Evolutionary conservation across 2,113 vertebrate genomes (phyloP).

Genomic region (Calypte anna): DNA sequence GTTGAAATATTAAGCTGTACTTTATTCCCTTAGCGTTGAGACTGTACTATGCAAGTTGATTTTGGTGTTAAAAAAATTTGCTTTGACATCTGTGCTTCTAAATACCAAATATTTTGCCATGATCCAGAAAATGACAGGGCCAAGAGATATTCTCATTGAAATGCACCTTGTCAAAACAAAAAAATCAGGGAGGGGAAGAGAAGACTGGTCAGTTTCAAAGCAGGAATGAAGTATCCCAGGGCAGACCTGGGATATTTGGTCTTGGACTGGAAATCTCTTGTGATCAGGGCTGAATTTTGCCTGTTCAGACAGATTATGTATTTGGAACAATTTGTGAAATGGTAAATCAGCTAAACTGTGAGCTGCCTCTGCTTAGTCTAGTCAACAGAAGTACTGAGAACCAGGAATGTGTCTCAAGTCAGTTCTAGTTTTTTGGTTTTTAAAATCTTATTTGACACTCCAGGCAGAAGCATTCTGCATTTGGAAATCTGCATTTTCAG

Average conservation of each 20-base stretch:
- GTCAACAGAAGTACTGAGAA: background rate
- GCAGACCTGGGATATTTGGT: background rate
- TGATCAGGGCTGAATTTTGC: background rate
- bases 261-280: background rate
- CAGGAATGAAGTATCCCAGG: background rate
- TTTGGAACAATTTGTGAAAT: background rate
- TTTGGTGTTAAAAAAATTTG: background rate
- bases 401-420: background rate
- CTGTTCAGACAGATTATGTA: background rate
- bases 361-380: background rate
- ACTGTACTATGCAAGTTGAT: background rate
- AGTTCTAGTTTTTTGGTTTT: background rate
- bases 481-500: background rate
- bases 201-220: background rate
- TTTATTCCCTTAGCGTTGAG: constrained; percentile 1
- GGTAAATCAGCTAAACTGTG: background rate
- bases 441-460: background rate
- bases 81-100: background rate
- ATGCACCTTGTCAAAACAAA: constrained; percentile 13
- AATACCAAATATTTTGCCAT: background rate
- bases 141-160: background rate
- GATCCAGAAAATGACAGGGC: background rate
- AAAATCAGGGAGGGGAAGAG: background rate
- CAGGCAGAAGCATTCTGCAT: background rate
- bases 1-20: background rate